Evolutionary conservation across 2,797 vertebrate species (phyloP).

Genomic region (Enteromius fasciolatus): DNA sequence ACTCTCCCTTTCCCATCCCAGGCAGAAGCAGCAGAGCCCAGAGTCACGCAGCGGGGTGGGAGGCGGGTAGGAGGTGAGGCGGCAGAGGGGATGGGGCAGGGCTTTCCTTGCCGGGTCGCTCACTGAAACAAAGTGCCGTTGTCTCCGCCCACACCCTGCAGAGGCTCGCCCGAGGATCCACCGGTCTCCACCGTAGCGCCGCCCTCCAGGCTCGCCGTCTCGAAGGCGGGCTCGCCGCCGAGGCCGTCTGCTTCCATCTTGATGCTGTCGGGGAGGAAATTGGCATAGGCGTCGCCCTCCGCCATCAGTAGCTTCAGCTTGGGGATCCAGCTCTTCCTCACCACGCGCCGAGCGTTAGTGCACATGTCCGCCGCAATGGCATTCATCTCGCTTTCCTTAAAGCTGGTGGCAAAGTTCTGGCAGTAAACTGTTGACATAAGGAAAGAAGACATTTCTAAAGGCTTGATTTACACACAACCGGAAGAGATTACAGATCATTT

Average conservation of each 20-base stretch:
- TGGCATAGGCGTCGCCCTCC: constrained; percentile 80
- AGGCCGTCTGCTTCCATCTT: constrained; percentile 81
- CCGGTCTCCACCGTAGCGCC: constrained; percentile 69
- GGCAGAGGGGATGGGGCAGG: neutral
- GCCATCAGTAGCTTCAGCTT: constrained; percentile 82
- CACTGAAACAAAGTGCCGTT: constrained; percentile 63
- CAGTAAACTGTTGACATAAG: constrained; percentile 78
- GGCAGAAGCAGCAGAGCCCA: constrained; percentile 69
- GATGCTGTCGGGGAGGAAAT: constrained; percentile 80
- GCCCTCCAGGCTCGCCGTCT: constrained; percentile 71
- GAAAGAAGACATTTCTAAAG: neutral
- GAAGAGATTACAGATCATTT: neutral
- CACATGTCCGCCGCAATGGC: constrained; percentile 87
- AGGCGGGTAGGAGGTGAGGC: constrained; percentile 46
- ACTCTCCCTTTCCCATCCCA: constrained; percentile 61
- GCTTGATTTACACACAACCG: neutral
- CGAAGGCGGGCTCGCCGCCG: constrained; percentile 71
- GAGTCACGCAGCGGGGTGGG: constrained; percentile 66
- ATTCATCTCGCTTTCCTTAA: constrained; percentile 89
- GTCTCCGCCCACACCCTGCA: constrained; percentile 63
- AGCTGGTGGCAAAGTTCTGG: constrained; percentile 87
- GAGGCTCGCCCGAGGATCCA: constrained; percentile 54
- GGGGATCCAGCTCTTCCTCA: constrained; percentile 87
- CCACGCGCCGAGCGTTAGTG: constrained; percentile 85
- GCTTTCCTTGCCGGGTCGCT: constrained; percentile 35